These are phyloP conservation scores for Halcyon badia DNA, from an alignment of 2,797 vertebrate species.

Conservation along the genomic window DNA sequence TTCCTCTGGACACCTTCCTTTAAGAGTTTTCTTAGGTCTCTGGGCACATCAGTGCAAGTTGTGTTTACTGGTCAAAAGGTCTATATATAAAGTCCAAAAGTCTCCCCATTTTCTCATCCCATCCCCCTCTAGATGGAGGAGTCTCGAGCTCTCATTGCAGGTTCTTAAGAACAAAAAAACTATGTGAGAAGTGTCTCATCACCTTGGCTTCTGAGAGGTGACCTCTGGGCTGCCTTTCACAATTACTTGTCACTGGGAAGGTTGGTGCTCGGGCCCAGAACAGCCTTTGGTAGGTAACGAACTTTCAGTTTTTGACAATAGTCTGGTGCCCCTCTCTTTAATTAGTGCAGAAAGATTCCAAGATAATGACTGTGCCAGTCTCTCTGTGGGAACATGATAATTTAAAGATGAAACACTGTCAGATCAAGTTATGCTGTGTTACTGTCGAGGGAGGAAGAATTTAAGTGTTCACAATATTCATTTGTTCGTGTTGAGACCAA, in stretches of 20 bases:
- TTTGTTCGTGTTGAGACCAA: not conserved
- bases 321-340: not conserved
- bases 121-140: not conserved
- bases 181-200: not conserved
- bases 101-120: not conserved
- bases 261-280: not conserved
- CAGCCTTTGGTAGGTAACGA: not conserved
- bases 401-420: slow-evolving; percentile 6
- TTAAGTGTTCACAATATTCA: not conserved
- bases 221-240: not conserved
- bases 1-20: not conserved
- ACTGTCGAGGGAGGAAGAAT: not conserved
- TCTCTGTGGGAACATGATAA: slow-evolving; percentile 24
- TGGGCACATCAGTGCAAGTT: not conserved
- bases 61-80: not conserved
- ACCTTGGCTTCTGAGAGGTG: not conserved
- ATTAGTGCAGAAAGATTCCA: slow-evolving; percentile 17
- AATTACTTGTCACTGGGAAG: not conserved
- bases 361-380: not conserved
- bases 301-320: not conserved
- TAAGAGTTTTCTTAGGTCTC: not conserved
- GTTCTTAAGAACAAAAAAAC: not conserved
- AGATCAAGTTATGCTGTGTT: not conserved
- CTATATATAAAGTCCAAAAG: not conserved
- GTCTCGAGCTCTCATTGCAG: not conserved